These are phyloP conservation scores for Felis chaus DNA, from an alignment of 2,113 vertebrate genomes.

Conservation along the genomic window DNA sequence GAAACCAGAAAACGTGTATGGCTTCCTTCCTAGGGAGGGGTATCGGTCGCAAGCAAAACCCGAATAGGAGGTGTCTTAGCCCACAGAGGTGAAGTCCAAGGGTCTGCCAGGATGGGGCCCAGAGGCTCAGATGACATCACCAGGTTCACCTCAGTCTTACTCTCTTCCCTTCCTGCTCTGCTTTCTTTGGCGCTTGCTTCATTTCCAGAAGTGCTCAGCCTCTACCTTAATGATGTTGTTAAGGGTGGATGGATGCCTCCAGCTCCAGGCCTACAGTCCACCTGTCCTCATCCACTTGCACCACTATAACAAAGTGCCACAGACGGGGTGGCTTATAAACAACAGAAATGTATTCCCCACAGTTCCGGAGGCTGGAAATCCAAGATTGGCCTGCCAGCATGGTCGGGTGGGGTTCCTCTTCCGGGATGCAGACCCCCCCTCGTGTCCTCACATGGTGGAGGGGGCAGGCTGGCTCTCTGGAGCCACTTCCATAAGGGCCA, in stretches of 20 bases:
- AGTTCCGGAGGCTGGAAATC: not conserved
- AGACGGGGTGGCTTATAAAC: not conserved
- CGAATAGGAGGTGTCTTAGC: not conserved
- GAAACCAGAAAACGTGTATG: not conserved
- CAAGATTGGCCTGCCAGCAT: rapidly evolving
- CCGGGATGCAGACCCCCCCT: not conserved
- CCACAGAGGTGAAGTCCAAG: not conserved
- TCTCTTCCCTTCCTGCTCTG: not conserved
- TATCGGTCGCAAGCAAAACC: not conserved
- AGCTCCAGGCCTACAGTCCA: not conserved
- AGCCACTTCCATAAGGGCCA: not conserved
- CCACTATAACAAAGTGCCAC: not conserved
- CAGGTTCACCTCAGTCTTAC: not conserved
- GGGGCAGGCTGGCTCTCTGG: not conserved
- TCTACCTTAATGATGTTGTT: not conserved
- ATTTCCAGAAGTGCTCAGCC: not conserved
- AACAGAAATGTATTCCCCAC: not conserved
- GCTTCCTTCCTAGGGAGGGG: not conserved
- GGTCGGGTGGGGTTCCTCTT: not conserved
- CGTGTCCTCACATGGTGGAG: not conserved
- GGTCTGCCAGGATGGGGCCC: rapidly evolving
- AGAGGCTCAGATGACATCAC: rapidly evolving
- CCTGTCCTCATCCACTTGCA: not conserved
- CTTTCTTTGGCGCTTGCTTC: not conserved
- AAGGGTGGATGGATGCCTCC: too few relatives aligned